phyloP scores from a whole-genome alignment of 2,113 vertebrate species.

The Ceratotherium simum region DNA sequence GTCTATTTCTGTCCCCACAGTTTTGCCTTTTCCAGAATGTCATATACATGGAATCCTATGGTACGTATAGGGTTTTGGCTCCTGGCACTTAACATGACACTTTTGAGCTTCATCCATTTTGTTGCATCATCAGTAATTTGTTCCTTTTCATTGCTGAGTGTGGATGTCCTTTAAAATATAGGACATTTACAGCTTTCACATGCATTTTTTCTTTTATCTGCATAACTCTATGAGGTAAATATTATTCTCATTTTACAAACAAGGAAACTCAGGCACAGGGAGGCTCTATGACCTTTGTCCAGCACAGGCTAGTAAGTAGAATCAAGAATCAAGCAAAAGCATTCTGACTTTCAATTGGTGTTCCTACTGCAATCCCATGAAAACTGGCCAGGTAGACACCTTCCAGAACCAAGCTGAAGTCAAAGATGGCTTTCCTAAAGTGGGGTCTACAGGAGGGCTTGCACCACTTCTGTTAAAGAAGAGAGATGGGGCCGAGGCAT shows the following conservation, averaged over 20 bases:
- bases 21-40: neutral
- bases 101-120: neutral
- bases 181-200: neutral
- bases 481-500: neutral
- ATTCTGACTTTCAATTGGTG: neutral
- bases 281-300: neutral
- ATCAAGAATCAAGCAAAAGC: neutral
- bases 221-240: neutral
- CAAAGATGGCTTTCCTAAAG: slow-evolving; percentile 4
- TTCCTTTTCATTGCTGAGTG: neutral
- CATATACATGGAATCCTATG: neutral
- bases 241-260: neutral
- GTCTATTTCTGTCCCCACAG: neutral
- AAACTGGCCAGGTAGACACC: neutral
- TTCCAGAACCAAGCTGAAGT: neutral
- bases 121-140: neutral
- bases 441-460: neutral
- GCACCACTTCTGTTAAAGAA: neutral
- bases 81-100: neutral
- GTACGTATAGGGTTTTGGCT: neutral
- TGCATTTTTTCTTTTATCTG: neutral
- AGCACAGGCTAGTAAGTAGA: neutral
- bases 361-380: neutral
- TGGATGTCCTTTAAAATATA: neutral
- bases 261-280: neutral